A percentile compares a stretch with the other conserved stretches of the same genome.
phyloP scores from a whole-genome alignment of 2,113 vertebrate species.

The Cyrtonyx montezumae region DNA sequence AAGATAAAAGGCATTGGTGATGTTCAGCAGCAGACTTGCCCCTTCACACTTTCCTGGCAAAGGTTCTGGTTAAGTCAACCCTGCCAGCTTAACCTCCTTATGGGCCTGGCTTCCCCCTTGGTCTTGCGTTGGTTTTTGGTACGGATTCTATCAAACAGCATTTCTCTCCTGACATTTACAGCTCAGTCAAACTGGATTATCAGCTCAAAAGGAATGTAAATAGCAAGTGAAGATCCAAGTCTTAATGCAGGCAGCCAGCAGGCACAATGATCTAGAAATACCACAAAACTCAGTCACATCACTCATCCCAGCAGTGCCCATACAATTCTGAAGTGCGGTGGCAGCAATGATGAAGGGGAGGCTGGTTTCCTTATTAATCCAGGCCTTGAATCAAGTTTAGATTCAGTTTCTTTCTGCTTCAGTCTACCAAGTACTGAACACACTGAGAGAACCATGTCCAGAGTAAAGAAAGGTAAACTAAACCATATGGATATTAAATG shows the following conservation, averaged over 20 bases:
- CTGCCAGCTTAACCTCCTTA: slow-evolving; percentile 54
- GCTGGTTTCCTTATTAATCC: slow-evolving; percentile 15
- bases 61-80: not conserved
- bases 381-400: slow-evolving; percentile 14
- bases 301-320: not conserved
- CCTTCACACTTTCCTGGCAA: slow-evolving; percentile 34
- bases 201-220: slow-evolving; percentile 52
- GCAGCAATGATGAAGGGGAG: not conserved
- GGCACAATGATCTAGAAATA: slow-evolving; percentile 46
- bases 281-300: not conserved
- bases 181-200: slow-evolving; percentile 55
- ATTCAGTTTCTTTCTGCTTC: not conserved
- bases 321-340: not conserved
- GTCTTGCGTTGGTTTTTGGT: slow-evolving; percentile 16
- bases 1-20: not conserved
- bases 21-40: slow-evolving; percentile 3
- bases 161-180: slow-evolving; percentile 38
- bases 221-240: slow-evolving; percentile 33
- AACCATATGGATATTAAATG: not conserved
- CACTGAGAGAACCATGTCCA: not conserved
- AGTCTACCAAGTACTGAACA: not conserved
- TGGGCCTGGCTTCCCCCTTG: slow-evolving; percentile 23
- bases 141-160: slow-evolving; percentile 54
- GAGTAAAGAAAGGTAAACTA: slow-evolving; percentile 10
- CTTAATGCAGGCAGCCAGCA: slow-evolving; percentile 32